Conservation (phyloP, 2,888 invertebrate species). For the Trichopria drosophilae region DNA sequence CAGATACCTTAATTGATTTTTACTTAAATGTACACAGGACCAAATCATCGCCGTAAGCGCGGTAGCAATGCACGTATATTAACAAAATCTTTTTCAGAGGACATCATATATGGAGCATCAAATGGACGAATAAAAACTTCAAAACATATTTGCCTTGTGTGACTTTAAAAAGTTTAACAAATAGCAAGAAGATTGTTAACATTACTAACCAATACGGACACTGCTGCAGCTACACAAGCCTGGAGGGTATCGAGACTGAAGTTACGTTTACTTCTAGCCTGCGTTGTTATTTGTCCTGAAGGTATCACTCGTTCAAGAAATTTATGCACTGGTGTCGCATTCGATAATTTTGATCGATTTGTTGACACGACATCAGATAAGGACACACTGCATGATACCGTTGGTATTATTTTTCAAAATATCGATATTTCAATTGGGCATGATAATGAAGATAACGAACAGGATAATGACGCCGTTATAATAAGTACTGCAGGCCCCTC, state of each 20-base stretch:
- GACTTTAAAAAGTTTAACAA: conserved; percentile 39
- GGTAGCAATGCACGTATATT: conserved; percentile 1
- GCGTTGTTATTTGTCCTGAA: too few relatives aligned
- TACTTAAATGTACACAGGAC: background rate
- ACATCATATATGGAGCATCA: conserved; percentile 37
- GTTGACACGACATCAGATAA: too few relatives aligned
- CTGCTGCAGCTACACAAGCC: conserved; percentile 37
- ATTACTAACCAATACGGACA: conserved; percentile 38
- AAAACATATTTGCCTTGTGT: conserved; percentile 39
- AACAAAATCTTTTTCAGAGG: conserved; percentile 25
- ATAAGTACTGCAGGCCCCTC: too few relatives aligned
- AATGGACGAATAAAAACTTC: conserved; percentile 40
- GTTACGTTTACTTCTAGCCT: conserved; percentile 23
- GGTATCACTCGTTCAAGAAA: conserved; percentile 22
- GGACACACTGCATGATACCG: too few relatives aligned
- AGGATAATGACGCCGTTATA: too few relatives aligned
- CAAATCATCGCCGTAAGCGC: background rate
- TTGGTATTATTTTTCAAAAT: too few relatives aligned
- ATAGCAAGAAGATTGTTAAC: conserved; percentile 39
- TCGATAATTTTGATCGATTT: too few relatives aligned
- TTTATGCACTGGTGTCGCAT: conserved; percentile 32
- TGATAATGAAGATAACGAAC: too few relatives aligned
- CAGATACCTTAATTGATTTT: background rate
- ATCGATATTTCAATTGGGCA: too few relatives aligned
- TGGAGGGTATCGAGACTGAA: conserved; percentile 38